Evolutionary conservation across 2,888 invertebrate species (phyloP).

Genomic region (Chymomyza procnemis): DNA sequence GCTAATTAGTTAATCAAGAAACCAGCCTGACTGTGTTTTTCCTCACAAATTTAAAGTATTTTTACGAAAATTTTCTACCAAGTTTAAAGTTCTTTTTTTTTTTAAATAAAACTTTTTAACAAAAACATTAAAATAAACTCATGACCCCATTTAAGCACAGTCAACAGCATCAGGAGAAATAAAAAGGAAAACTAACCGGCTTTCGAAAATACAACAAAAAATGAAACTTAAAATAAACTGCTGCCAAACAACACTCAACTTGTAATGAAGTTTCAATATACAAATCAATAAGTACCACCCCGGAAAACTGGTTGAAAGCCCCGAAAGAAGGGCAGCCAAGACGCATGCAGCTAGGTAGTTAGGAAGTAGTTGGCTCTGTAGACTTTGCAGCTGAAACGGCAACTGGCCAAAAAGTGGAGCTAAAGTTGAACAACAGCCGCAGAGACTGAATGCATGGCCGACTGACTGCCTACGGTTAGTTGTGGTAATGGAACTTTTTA

Average conservation of each 20-base stretch:
- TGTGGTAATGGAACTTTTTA: slow-evolving; percentile 46
- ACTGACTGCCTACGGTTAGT: slow-evolving; percentile 35
- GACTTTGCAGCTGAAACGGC: slow-evolving; percentile 39
- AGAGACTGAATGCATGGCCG: slow-evolving; percentile 37
- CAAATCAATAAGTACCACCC: slow-evolving; percentile 65
- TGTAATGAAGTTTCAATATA: slow-evolving; percentile 73
- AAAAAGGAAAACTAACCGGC: slow-evolving; percentile 33
- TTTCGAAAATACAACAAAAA: slow-evolving; percentile 37
- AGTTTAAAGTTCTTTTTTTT: neutral
- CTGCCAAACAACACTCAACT: slow-evolving; percentile 50
- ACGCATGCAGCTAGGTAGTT: too few relatives aligned
- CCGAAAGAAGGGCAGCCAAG: neutral
- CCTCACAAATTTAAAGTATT: neutral
- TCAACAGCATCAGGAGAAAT: neutral
- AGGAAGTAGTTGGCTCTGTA: neutral
- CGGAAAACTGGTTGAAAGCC: neutral
- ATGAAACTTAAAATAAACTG: slow-evolving; percentile 68
- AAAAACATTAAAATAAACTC: slow-evolving; percentile 54
- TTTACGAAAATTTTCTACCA: neutral
- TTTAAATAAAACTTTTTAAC: slow-evolving; percentile 10
- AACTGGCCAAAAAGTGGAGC: slow-evolving; percentile 7
- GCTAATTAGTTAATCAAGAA: too few relatives aligned
- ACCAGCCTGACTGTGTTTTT: too few relatives aligned
- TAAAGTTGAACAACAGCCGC: slow-evolving; percentile 6
- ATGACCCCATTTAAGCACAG: slow-evolving; percentile 30